phyloP scores from a whole-genome alignment of 2,797 vertebrate species.

The Aulostomus chinensis region DNA sequence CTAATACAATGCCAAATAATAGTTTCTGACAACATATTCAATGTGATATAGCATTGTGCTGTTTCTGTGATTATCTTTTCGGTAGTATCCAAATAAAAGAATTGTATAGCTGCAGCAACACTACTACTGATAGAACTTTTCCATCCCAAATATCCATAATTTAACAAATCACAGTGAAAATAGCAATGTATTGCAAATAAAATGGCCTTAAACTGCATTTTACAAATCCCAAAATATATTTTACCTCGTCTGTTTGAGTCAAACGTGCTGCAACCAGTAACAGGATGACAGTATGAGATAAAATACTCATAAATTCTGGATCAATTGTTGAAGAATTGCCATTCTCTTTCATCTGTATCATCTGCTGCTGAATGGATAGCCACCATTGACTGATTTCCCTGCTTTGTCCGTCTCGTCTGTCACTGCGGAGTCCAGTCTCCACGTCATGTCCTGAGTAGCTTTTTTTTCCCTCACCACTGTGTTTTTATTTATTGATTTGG shows the following conservation, averaged over 20 bases:
- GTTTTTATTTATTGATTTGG: slow-evolving; percentile 66
- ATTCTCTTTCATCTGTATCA: slow-evolving; percentile 16
- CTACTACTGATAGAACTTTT: not conserved
- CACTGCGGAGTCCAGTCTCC: slow-evolving; percentile 14
- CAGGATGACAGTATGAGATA: slow-evolving; percentile 22
- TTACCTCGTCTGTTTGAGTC: slow-evolving; percentile 23
- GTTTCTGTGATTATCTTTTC: slow-evolving; percentile 29
- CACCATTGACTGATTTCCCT: slow-evolving; percentile 37
- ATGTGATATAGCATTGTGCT: slow-evolving; percentile 12
- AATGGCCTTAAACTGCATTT: slow-evolving; percentile 63
- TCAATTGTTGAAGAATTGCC: not conserved
- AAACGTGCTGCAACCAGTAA: slow-evolving; percentile 16
- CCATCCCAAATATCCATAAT: not conserved
- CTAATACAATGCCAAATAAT: slow-evolving; percentile 40
- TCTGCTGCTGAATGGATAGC: slow-evolving; percentile 22
- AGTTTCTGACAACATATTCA: slow-evolving; percentile 28
- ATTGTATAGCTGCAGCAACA: slow-evolving; percentile 14
- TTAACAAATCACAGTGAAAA: slow-evolving; percentile 13
- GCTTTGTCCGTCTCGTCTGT: slow-evolving; percentile 35
- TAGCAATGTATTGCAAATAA: slow-evolving; percentile 21
- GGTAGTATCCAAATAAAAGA: slow-evolving; percentile 23
- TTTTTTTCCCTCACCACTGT: slow-evolving; percentile 15
- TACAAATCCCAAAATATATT: slow-evolving; percentile 21
- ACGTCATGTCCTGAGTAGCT: slow-evolving; percentile 7
- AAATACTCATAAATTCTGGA: too few relatives aligned